Evolutionary conservation across 2,888 invertebrate genomes (phyloP), one percentile per base, ranked within the genome.

Genomic region (Sinelater perroti): DNA sequence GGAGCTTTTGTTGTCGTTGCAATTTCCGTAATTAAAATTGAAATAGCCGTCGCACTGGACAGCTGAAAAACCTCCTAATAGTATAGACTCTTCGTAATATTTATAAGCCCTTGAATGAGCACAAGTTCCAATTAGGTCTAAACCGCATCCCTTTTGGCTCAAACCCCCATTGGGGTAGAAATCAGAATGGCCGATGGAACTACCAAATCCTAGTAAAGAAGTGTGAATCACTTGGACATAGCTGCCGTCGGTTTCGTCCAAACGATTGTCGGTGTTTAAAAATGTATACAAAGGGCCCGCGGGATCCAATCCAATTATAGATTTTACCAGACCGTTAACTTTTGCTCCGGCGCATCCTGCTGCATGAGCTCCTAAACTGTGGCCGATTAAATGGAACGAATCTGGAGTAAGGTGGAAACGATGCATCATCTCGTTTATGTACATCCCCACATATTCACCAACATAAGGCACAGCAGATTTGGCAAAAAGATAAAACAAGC

Each of bases 71-170:
- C 71, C 68, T 21, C 63, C 49, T 5, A 20, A 51, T 0, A 17
- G 18, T 1, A 82, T 63, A 0, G 81, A 76, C 69, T 82, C 82
- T 1, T 77, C 75, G 56, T 75, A 81, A 61, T 79, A 81, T 20
- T 66, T 13, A 36, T 77, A 77, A 1, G 82, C 70, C 30, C 81
- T 72, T 1, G 65, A 61, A 65, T 83, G 82, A 1, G 82, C 68
- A 64, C 82, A 83, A 10, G 66, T 40, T 10, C 73, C 74, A 5
- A 62, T 33, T 2, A 70, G 1, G 56, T 76, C 75, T 0, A 69
- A 2, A 7, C 69, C 70, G 59, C 78, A 78, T 30, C 76, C 77
- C n/a, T 75, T 72, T 63, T 77, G 78, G 2, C 24, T 45, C 3
- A 8, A 36, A 2, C 77, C 78, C 10, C 75, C 76, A 63, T 78